These are phyloP conservation scores for Eptatretus burgeri DNA, from an alignment of 2,113 vertebrate genomes.

Conservation along the genomic window DNA sequence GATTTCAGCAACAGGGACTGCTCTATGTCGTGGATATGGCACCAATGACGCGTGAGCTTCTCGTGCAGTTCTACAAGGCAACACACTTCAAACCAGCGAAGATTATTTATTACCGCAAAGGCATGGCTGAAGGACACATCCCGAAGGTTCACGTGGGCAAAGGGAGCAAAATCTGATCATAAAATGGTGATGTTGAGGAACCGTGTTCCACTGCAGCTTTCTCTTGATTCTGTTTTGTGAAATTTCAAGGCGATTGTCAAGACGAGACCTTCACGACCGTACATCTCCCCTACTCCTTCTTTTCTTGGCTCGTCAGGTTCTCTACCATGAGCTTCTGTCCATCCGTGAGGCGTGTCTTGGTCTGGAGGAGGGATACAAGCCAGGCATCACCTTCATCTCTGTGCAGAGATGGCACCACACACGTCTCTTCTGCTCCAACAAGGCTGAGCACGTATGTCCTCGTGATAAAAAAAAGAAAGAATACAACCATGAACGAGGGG, in stretches of 20 bases:
- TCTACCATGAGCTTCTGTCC: conserved; percentile 89
- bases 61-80: conserved; percentile 97
- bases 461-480: no score
- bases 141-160: conserved; percentile 30
- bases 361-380: conserved; percentile 86
- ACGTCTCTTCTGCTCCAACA: conserved; percentile 84
- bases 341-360: conserved; percentile 96
- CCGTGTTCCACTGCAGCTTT: not conserved
- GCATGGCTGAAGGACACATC: conserved; percentile 92
- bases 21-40: conserved; percentile 90
- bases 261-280: not conserved
- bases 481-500: no score
- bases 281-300: not conserved
- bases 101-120: conserved; percentile 94
- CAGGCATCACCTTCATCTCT: conserved; percentile 95
- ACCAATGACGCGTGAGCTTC: conserved; percentile 76
- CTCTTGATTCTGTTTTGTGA: not conserved
- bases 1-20: conserved; percentile 83
- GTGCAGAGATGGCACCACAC: conserved; percentile 97
- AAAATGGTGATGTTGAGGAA: not conserved
- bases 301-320: conserved; percentile 27
- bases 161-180: no score
- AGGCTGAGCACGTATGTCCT: conserved; percentile 58
- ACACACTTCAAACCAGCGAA: conserved; percentile 88
- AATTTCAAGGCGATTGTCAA: not conserved